Conservation (phyloP, 1,140 invertebrate genomes). For the Drosophila carrolli region DNA sequence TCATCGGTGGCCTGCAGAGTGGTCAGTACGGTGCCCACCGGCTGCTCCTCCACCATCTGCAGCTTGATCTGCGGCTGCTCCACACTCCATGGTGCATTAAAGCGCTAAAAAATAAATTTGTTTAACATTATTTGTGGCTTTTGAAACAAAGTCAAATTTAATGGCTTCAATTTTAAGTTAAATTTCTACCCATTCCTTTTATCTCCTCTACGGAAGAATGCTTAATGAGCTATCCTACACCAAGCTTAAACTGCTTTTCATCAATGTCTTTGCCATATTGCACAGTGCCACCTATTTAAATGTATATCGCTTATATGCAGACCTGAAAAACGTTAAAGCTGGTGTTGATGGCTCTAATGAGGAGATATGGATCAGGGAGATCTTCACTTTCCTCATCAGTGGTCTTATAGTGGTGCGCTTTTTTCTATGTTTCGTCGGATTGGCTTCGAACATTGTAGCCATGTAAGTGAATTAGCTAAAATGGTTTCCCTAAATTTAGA, state of each 20-base stretch:
- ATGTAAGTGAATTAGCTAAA: slow-evolving; percentile 47
- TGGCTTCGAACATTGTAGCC: slow-evolving; percentile 68
- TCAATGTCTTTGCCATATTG: slow-evolving; percentile 67
- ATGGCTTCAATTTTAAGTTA: not conserved
- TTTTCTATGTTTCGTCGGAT: slow-evolving; percentile 53
- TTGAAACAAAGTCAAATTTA: slow-evolving; percentile 32
- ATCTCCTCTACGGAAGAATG: not conserved
- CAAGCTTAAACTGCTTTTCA: slow-evolving; percentile 59
- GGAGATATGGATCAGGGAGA: slow-evolving; percentile 54
- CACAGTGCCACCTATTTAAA: slow-evolving; percentile 61
- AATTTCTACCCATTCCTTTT: not conserved
- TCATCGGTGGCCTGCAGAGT: slow-evolving; percentile 92
- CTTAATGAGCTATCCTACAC: slow-evolving; percentile 29
- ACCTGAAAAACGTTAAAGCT: slow-evolving; percentile 48
- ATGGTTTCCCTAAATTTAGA: not conserved
- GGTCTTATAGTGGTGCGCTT: slow-evolving; percentile 57
- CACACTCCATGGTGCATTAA: slow-evolving; percentile 90
- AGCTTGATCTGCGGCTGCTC: slow-evolving; percentile 89
- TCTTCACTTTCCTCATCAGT: slow-evolving; percentile 52
- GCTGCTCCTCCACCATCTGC: slow-evolving; percentile 93
- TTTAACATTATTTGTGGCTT: not conserved
- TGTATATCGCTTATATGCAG: slow-evolving; percentile 48
- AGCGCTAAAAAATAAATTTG: slow-evolving; percentile 76
- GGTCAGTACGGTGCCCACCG: slow-evolving; percentile 91
- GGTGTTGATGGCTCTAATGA: slow-evolving; percentile 32